Conservation (phyloP, 2,888 invertebrate genomes). For the Eupsilia transversa region DNA sequence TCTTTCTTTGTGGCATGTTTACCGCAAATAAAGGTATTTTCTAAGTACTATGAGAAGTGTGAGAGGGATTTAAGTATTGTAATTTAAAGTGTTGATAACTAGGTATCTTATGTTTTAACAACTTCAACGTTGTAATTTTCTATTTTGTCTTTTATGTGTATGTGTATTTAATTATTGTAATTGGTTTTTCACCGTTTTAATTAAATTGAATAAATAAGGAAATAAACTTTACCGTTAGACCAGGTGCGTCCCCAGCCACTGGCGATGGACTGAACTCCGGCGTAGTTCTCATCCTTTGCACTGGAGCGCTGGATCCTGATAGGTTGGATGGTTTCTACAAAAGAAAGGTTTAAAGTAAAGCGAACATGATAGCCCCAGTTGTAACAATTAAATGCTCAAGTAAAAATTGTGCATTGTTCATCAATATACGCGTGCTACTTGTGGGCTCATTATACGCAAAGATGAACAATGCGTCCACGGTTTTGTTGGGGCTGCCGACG, state of each 20-base stretch:
- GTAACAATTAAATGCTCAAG: neutral
- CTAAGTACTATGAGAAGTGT: neutral
- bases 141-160: neutral
- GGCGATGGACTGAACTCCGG: conserved; percentile 30
- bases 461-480: neutral
- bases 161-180: neutral
- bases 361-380: neutral
- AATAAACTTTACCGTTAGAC: conserved; percentile 58
- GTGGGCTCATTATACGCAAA: neutral
- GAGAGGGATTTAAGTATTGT: neutral
- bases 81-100: neutral
- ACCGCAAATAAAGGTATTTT: no score
- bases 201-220: neutral
- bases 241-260: conserved; percentile 68
- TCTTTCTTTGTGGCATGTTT: no score
- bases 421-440: neutral
- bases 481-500: neutral
- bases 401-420: neutral
- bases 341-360: conserved; percentile 1
- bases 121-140: neutral
- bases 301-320: conserved; percentile 59
- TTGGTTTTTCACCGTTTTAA: neutral
- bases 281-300: conserved; percentile 49
- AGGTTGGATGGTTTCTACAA: conserved; percentile 54
- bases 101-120: neutral